These are phyloP conservation scores for Phainopepla nitens DNA, from an alignment of 2,113 vertebrate genomes.

Conservation along the genomic window DNA sequence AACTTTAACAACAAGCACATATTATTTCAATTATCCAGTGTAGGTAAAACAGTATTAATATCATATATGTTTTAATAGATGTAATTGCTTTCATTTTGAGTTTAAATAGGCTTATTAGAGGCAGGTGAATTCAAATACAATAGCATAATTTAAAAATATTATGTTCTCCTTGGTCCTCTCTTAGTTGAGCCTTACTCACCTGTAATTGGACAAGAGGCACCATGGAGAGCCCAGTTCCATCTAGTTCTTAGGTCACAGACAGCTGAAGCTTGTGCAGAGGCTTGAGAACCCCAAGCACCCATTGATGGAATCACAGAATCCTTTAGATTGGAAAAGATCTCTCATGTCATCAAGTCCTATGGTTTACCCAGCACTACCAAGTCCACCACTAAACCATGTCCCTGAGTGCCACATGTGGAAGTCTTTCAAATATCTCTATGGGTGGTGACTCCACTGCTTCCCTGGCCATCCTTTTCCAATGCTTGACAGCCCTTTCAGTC, in stretches of 20 bases:
- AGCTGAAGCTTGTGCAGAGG: not conserved
- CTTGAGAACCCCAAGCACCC: not conserved
- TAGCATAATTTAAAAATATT: not conserved
- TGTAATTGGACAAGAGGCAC: not conserved
- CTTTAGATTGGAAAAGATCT: not conserved
- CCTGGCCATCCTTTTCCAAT: not conserved
- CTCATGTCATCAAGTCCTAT: not conserved
- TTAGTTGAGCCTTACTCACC: not conserved
- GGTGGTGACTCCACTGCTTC: not conserved
- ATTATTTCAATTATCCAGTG: not conserved
- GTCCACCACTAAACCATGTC: not conserved
- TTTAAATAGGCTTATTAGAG: not conserved
- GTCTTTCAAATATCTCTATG: not conserved
- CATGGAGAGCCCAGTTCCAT: not conserved
- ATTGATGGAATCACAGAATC: not conserved
- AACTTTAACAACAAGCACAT: not conserved
- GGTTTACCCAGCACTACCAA: fast-evolving
- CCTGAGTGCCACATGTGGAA: not conserved
- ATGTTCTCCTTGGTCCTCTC: not conserved
- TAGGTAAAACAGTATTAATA: not conserved
- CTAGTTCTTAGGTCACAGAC: not conserved
- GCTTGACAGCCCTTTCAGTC: not conserved
- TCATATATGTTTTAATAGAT: not conserved
- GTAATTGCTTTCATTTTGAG: not conserved
- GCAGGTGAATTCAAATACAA: not conserved